Base-by-base conservation (phyloP, 2,888 invertebrate genomes). In the Tupiocoris notatus region DNA sequence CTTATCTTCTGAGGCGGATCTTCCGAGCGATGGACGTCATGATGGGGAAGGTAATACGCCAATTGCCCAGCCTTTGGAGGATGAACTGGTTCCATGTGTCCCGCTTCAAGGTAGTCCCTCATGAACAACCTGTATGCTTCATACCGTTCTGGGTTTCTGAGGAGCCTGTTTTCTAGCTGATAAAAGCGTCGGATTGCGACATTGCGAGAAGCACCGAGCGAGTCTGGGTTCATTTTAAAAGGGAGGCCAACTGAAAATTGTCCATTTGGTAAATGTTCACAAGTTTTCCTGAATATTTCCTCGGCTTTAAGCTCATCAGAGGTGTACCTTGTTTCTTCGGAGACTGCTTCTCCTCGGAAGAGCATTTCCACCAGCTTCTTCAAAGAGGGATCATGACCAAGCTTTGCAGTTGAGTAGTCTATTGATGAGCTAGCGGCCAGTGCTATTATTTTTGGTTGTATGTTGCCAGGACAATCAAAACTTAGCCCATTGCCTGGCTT, bases 121-220 rank as follows among this genome's bases (percentile, higher is more conserved):
- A 75, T 64, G 22, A 75, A 56, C 17, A 1, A 7, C 21, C 22
- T 7, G 22, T 75, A 75, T 2, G 61, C 64, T 22, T 3, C 3
- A 2, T 56, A 18, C 23, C 64, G 57, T 3, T 18, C 54, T 1
- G 65, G 64, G 12, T 75, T 58, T 18, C 16, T 18, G 0, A 16
- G 2, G 20, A 75, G 17, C 1, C 56, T 18, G n/a, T 57, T 54
- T 18, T 65, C 57, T 6, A 65, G n/a, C 20, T 25, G 39, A 1
- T 64, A 56, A 57, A 75, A 65, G 21, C 54, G 17, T 7, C 6
- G 12, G 1, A 25, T 16, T 9, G 65, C 75, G 3, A 23, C n/a
- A 3, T 64, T 39, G 17, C 64, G 64, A 54, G 65, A 65, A 20
- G 64, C 75, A 17, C 75, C 75, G 12, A 64, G 57, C 1, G 64